Conservation (phyloP, 2,888 invertebrate species). For the Pocota personata region DNA sequence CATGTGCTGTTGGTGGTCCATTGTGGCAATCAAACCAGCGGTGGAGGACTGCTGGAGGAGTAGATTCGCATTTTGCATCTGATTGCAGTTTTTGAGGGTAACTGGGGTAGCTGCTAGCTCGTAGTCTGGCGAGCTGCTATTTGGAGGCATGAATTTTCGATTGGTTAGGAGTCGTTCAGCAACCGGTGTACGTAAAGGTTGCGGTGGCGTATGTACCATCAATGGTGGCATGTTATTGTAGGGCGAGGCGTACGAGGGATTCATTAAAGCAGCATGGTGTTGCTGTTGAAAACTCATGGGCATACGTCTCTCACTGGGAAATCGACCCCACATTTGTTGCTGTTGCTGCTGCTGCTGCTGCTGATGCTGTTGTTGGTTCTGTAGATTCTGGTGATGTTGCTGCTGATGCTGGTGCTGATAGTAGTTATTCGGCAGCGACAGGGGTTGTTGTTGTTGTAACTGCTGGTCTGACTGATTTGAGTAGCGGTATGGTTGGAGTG, state of each 20-base stretch:
- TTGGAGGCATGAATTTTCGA: conserved; percentile 66
- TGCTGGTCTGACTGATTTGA: conserved; percentile 63
- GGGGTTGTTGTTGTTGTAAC: conserved; percentile 50
- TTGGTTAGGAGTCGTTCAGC: conserved; percentile 59
- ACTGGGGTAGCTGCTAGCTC: conserved; percentile 45
- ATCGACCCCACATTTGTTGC: conserved; percentile 47
- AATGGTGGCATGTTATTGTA: conserved; percentile 67
- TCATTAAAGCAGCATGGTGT: conserved; percentile 36
- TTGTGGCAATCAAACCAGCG: conserved; percentile 45
- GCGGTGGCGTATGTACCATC: conserved; percentile 59
- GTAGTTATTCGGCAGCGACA: conserved; percentile 56
- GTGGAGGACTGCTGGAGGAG: conserved; percentile 58
- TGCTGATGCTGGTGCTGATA: conserved; percentile 55
- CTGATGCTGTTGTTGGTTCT: conserved; percentile 52
- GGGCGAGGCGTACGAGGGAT: conserved; percentile 51
- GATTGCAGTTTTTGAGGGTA: conserved; percentile 61
- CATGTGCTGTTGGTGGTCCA: conserved; percentile 74
- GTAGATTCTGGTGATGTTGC: conserved; percentile 40
- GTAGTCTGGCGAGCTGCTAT: conserved; percentile 59
- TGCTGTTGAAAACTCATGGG: conserved; percentile 38
- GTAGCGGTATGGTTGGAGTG: conserved; percentile 30
- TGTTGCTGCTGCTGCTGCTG: conserved; percentile 50
- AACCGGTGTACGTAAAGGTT: conserved; percentile 47
- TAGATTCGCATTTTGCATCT: conserved; percentile 66
- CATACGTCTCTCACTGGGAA: conserved; percentile 43